These are phyloP conservation scores for Notospermus geniculatus DNA, from an alignment of 1,140 invertebrate species.

Conservation along the genomic window DNA sequence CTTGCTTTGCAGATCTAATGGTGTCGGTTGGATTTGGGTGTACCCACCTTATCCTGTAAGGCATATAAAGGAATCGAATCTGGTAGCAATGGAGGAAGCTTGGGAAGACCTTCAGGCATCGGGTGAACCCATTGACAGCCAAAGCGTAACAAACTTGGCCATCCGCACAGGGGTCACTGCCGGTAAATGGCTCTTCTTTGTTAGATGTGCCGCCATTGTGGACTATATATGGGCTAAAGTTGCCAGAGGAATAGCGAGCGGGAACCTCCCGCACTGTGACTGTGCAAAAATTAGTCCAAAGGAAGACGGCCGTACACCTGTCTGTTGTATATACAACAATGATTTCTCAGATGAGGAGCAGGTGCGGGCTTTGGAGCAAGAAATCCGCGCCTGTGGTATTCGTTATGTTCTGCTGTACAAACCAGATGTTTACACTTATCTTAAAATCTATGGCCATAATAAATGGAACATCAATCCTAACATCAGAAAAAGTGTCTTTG, in stretches of 20 bases:
- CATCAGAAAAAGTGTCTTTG: slow-evolving; percentile 24
- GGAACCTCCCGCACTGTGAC: background rate
- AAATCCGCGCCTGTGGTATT: slow-evolving; percentile 22
- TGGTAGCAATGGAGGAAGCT: slow-evolving; percentile 10
- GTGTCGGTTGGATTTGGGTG: no score
- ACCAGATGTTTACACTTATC: slow-evolving; percentile 30
- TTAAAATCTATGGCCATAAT: slow-evolving; percentile 25
- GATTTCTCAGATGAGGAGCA: slow-evolving; percentile 26
- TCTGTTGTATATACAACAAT: slow-evolving; percentile 26
- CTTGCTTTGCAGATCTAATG: no score
- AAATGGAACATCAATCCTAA: slow-evolving; percentile 20
- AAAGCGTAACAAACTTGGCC: slow-evolving; percentile 23
- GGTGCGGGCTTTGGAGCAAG: slow-evolving; percentile 21
- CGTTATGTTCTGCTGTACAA: slow-evolving; percentile 25
- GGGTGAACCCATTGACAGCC: slow-evolving; percentile 18
- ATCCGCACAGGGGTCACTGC: slow-evolving; percentile 11
- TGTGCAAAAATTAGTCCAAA: slow-evolving; percentile 20
- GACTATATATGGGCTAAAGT: slow-evolving; percentile 28
- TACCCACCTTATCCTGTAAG: no score
- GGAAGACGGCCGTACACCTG: slow-evolving; percentile 11
- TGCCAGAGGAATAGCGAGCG: slow-evolving; percentile 19
- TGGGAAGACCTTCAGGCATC: slow-evolving; percentile 22
- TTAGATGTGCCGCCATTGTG: slow-evolving; percentile 21
- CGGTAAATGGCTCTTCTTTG: slow-evolving; percentile 31
- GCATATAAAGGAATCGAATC: background rate